These are phyloP conservation scores for Lophius americanus DNA, from an alignment of 2,797 vertebrate species.

Conservation along the genomic window DNA sequence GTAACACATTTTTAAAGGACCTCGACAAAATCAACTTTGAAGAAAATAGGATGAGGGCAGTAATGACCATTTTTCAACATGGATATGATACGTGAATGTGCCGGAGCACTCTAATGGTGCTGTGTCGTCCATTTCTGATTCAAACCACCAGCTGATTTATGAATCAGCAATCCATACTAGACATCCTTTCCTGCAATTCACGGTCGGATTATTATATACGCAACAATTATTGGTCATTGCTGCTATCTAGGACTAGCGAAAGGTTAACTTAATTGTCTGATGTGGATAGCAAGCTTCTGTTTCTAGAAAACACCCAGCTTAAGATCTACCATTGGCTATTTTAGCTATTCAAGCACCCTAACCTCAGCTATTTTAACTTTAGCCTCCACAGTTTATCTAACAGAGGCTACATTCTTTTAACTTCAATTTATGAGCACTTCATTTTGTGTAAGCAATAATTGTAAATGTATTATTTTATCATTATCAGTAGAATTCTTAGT, in stretches of 20 bases:
- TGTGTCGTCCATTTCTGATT: slow-evolving; percentile 5
- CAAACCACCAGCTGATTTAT: slow-evolving; percentile 7
- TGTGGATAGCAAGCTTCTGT: neutral
- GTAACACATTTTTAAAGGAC: slow-evolving; percentile 9
- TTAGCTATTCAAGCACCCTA: neutral
- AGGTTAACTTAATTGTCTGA: slow-evolving; percentile 30
- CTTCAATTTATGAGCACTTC: neutral
- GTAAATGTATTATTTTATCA: too few species aligned
- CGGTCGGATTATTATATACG: slow-evolving; percentile 10
- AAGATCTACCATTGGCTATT: neutral
- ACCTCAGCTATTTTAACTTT: neutral
- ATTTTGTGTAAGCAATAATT: too few species aligned
- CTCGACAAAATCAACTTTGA: slow-evolving; percentile 9
- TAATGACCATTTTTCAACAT: slow-evolving; percentile 12
- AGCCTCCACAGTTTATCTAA: too few species aligned
- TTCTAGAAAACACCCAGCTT: neutral
- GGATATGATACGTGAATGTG: neutral
- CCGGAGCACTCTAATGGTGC: neutral
- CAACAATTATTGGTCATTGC: slow-evolving; percentile 6
- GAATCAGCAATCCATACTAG: slow-evolving; percentile 8
- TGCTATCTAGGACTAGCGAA: slow-evolving; percentile 27
- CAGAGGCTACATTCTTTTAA: neutral
- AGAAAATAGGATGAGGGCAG: neutral
- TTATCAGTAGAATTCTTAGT: too few species aligned
- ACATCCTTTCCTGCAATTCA: slow-evolving; percentile 5